Percentiles rank a stretch among this genome's conserved stretches.
Conservation (phyloP, 2,888 invertebrate genomes). For the Chloroclystis v-ata region DNA sequence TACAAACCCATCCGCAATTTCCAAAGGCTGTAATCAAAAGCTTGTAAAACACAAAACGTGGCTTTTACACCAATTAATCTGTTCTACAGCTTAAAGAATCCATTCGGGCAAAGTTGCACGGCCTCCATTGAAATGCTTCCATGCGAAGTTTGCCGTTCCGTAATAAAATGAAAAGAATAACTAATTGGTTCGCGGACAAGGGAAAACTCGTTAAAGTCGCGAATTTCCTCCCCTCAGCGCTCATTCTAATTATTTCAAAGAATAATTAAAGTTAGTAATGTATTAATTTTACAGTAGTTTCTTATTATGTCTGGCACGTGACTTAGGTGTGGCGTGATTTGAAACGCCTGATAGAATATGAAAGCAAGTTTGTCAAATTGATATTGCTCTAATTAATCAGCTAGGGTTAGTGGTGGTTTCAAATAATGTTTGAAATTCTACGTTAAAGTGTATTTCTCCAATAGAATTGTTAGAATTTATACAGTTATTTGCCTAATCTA, state of each 20-base stretch:
- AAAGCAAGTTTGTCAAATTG: no score
- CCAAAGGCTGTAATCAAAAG: no score
- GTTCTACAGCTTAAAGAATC: background rate
- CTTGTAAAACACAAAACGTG: background rate
- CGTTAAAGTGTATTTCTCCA: no score
- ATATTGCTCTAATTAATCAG: no score
- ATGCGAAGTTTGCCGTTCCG: slow-evolving; percentile 10
- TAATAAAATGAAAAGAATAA: slow-evolving; percentile 42
- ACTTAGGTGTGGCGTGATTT: background rate
- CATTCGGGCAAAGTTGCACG: background rate
- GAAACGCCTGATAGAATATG: background rate
- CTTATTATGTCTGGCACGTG: no score
- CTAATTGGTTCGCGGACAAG: slow-evolving; percentile 41
- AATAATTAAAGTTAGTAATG: background rate
- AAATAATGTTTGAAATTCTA: no score
- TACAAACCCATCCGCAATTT: no score
- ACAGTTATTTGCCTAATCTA: no score
- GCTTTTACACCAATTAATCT: background rate
- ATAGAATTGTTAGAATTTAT: no score
- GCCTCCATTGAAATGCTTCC: slow-evolving; percentile 5
- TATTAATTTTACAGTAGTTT: background rate
- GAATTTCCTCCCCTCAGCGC: slow-evolving; percentile 20
- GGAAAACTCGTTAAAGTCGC: slow-evolving; percentile 46
- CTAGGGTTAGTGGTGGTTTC: no score
- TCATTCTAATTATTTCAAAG: slow-evolving; percentile 2